Percentiles rank a stretch among this genome's conserved stretches.
Evolutionary conservation across 2,888 invertebrate species (phyloP).

Genomic region (Drosophila buzzatii): DNA sequence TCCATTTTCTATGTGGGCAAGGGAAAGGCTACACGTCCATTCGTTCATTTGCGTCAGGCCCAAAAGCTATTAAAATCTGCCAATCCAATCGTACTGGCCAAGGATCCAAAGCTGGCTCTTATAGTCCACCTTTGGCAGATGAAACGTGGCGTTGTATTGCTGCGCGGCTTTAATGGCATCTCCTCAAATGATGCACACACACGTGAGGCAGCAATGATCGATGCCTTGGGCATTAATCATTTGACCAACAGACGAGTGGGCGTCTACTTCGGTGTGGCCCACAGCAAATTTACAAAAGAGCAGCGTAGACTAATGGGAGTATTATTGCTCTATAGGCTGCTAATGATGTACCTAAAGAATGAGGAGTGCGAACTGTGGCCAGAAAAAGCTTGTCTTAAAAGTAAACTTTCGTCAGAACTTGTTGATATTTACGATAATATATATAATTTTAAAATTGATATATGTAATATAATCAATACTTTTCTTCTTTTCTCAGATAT

Average conservation of each 20-base stretch:
- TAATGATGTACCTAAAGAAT: conserved; percentile 38
- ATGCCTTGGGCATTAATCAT: conserved; percentile 91
- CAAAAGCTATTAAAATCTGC: conserved; percentile 37
- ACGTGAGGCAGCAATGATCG: conserved; percentile 97
- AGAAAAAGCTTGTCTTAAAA: background rate
- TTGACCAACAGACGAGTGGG: conserved; percentile 92
- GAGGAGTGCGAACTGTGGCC: conserved; percentile 52
- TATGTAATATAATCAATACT: conserved; percentile 2
- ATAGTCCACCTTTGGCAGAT: conserved; percentile 95
- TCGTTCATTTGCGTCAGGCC: conserved; percentile 86
- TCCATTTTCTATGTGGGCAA: conserved; percentile 98
- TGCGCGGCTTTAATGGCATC: conserved; percentile 94
- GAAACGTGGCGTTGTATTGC: conserved; percentile 92
- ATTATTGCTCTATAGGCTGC: conserved; percentile 49
- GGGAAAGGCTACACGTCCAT: conserved; percentile 94
- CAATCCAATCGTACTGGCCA: conserved; percentile 41
- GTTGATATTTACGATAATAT: conserved; percentile 5
- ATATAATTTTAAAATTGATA: too few relatives aligned
- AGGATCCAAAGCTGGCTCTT: conserved; percentile 88
- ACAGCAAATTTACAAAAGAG: conserved; percentile 25
- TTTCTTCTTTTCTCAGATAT: conserved; percentile 88
- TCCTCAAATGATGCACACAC: conserved; percentile 96
- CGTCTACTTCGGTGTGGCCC: conserved; percentile 90
- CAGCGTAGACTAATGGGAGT: conserved; percentile 58
- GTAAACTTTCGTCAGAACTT: background rate